Evolutionary conservation across 30 jellyfish, hydroid and myxozoan genomes (phyloP), one percentile per base, ranked within the genome.

Genomic region (Aurelia aurita complex sp. Pacific): DNA sequence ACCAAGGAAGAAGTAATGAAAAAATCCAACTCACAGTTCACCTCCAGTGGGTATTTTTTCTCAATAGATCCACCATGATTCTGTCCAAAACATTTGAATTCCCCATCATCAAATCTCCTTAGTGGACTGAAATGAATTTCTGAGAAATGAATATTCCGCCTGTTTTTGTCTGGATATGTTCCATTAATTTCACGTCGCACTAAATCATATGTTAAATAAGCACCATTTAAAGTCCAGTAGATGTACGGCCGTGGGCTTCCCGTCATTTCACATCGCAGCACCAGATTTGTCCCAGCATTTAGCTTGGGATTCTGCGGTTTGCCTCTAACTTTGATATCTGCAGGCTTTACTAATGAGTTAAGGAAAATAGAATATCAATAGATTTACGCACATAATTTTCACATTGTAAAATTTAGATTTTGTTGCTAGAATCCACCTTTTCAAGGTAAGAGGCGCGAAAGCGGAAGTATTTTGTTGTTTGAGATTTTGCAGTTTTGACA

Each of bases 11-110:
- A 46, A 46, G 13, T 46, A 13, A 46, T 46, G 57, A 46, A 46
- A 46, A 46, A 1, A 46, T 46, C 57, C 57, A 46, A 82, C 91
- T 82, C 42, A 82, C 91, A 82, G 57, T 71, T 75, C 32, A 82
- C 91, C 16, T 82, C 85, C 35, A 82, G 85, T 19, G 68, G n/a
- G 52, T 82, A 82, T 43, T 82, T 82, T 23, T 40, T 15, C 33
- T 82, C 91, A 40, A 82, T 46, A n/a, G 73, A 79, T n/a, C 96
- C 97, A 62, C 87, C 97, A 33, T 79, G 75, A 54, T 91, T 91
- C 43, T 76, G 71, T 0, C 85, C 96, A 85, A 85, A 64, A 63
- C 97, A 91, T 2, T 89, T 77, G 87, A 78, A 91, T 57, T 80
- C 87, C 5, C 92, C 97, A 70, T 64, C 82, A 75, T 91, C 97